Evolutionary conservation across 2,888 invertebrate species (phyloP).

Genomic region (Tiphia femorata): DNA sequence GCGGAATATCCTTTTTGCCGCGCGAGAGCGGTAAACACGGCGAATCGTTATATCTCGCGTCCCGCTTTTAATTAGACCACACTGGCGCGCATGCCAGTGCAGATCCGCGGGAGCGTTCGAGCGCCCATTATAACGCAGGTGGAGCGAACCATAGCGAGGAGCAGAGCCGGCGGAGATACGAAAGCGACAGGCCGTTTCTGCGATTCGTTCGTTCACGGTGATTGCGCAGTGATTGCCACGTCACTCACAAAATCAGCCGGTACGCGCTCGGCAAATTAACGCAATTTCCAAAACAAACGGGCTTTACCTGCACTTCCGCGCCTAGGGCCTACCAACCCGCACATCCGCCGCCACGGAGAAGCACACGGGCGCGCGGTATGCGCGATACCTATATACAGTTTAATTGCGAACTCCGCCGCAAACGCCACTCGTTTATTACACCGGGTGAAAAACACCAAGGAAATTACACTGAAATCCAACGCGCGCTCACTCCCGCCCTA

Average conservation of each 20-base stretch:
- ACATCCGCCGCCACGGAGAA: background rate
- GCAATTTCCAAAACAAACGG: slow-evolving; percentile 65
- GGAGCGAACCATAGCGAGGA: no score
- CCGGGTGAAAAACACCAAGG: slow-evolving; percentile 35
- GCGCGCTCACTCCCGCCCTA: background rate
- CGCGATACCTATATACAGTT: slow-evolving; percentile 38
- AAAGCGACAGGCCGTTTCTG: slow-evolving; percentile 34
- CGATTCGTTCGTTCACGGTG: slow-evolving; percentile 56
- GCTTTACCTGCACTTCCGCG: slow-evolving; percentile 44
- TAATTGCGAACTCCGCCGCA: slow-evolving; percentile 51
- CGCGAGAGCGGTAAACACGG: no score
- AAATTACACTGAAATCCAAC: slow-evolving; percentile 33
- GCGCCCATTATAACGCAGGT: slow-evolving; percentile 8
- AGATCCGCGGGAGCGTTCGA: slow-evolving; percentile 17
- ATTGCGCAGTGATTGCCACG: slow-evolving; percentile 64
- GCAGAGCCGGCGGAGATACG: no score
- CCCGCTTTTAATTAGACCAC: no score
- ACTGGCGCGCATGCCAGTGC: no score
- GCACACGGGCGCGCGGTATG: slow-evolving; percentile 13
- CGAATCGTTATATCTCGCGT: no score
- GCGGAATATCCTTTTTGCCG: no score
- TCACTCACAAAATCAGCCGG: slow-evolving; percentile 64
- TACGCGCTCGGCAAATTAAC: slow-evolving; percentile 63
- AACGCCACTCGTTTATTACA: slow-evolving; percentile 55
- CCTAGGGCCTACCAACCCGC: slow-evolving; percentile 30